phyloP scores from a whole-genome alignment of 2,888 invertebrate genomes.

The Noctuana brunneofusca region DNA sequence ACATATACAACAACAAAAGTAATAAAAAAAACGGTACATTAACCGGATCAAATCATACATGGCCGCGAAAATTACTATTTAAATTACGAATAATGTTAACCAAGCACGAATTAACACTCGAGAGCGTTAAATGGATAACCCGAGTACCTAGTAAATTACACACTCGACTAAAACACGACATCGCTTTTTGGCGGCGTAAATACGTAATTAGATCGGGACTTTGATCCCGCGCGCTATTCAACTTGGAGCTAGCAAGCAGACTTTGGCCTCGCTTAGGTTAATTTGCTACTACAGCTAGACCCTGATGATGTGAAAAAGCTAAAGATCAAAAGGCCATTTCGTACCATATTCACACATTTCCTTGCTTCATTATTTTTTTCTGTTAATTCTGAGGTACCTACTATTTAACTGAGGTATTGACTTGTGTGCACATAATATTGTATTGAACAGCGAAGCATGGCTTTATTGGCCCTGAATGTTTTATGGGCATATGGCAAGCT shows the following conservation, averaged over 20 bases:
- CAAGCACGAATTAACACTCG: constrained; percentile 7
- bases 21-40: not conserved
- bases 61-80: not conserved
- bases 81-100: constrained; percentile 6
- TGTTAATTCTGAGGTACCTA: not conserved
- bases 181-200: constrained; percentile 26
- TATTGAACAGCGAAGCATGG: too few relatives aligned
- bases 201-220: constrained; percentile 16
- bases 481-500: too few relatives aligned
- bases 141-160: constrained; percentile 10
- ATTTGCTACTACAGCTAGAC: not conserved
- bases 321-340: not conserved
- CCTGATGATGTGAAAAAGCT: not conserved
- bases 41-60: not conserved
- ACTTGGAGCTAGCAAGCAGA: not conserved
- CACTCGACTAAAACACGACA: constrained; percentile 26
- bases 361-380: not conserved
- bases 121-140: constrained; percentile 20
- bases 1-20: not conserved
- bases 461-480: too few relatives aligned
- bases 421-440: too few relatives aligned
- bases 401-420: too few relatives aligned
- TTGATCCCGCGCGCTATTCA: constrained; percentile 8
- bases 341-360: too few relatives aligned
- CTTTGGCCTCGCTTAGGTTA: not conserved